Evolutionary conservation across 2,113 vertebrate species (phyloP).

Genomic region (Microcebus lehilahytsara): DNA sequence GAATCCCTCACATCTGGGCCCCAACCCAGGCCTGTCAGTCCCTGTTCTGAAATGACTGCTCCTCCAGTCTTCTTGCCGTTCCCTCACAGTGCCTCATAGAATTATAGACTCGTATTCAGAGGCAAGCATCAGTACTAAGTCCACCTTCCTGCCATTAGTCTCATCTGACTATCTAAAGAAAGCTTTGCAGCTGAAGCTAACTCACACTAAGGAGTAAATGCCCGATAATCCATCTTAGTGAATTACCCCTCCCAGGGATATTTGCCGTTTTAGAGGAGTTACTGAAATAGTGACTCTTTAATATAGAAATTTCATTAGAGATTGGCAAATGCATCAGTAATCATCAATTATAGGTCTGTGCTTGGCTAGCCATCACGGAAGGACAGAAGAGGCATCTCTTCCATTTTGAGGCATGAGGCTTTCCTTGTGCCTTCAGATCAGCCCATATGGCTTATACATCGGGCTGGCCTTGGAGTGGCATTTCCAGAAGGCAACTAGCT

Average conservation of each 20-base stretch:
- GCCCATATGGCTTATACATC: background rate
- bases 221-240: slow-evolving; percentile 37
- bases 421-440: background rate
- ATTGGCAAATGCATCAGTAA: background rate
- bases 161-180: slow-evolving; percentile 40
- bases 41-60: background rate
- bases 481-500: slow-evolving; percentile 9
- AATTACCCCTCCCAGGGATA: slow-evolving; percentile 37
- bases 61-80: background rate
- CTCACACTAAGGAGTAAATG: slow-evolving; percentile 54
- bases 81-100: background rate
- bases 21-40: background rate
- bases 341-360: background rate
- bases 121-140: background rate
- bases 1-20: background rate
- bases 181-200: slow-evolving; percentile 16
- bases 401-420: background rate
- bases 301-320: background rate
- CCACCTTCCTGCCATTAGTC: background rate
- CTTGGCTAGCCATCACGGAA: background rate
- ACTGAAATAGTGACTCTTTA: background rate
- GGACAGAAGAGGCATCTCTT: background rate
- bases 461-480: background rate
- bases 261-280: background rate
- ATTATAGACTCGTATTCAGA: background rate